These are phyloP conservation scores for Gryllus bimaculatus DNA, from an alignment of 1,140 invertebrate species.

Conservation along the genomic window DNA sequence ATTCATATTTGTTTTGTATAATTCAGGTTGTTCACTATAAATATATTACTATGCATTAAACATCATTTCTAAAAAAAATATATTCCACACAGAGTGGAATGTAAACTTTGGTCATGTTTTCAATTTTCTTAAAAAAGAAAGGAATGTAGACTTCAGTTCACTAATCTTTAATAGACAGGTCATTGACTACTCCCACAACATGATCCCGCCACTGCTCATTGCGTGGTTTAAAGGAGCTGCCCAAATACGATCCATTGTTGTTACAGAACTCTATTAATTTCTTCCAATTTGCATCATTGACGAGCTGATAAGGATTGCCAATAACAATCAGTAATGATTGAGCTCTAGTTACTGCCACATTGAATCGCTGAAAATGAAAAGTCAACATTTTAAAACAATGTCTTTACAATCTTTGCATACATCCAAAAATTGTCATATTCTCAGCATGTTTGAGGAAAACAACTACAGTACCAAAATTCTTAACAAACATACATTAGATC, in stretches of 20 bases:
- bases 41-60: too few species aligned
- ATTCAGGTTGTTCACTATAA: too few species aligned
- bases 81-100: too few species aligned
- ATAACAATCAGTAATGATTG: background rate
- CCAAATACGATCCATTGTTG: background rate
- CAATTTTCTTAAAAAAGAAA: background rate
- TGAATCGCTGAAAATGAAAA: background rate
- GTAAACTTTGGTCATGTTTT: background rate
- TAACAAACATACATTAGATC: too few species aligned
- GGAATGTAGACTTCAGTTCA: background rate
- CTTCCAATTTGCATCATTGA: background rate
- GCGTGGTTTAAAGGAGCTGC: background rate
- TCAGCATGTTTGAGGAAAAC: too few species aligned
- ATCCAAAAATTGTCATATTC: too few species aligned
- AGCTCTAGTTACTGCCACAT: background rate
- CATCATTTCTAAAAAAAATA: too few species aligned
- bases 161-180: background rate
- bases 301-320: background rate
- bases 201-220: background rate
- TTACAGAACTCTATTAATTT: background rate
- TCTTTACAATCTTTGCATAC: too few species aligned
- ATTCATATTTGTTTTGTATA: too few species aligned
- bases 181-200: background rate
- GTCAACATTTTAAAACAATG: too few species aligned
- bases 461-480: too few species aligned